A percentile compares a stretch with the other conserved stretches of the same genome.
These are phyloP conservation scores for Pseudonaja textilis DNA, from an alignment of 2,113 vertebrate genomes.

Conservation along the genomic window DNA sequence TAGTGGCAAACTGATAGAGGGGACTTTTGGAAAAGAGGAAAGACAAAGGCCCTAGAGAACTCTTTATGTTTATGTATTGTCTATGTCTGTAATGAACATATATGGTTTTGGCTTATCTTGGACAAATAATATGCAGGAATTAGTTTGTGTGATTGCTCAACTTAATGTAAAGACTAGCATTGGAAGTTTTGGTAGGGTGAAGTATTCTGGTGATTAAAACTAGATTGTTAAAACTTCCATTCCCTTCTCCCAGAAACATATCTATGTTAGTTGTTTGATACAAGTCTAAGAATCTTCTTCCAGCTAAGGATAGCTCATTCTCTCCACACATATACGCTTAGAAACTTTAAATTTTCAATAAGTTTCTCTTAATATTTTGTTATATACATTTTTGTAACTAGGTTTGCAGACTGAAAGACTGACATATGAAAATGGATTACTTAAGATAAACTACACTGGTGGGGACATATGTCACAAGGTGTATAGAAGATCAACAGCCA, in stretches of 20 bases:
- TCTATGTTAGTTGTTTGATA: not conserved
- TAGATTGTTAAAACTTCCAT: not conserved
- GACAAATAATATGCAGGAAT: not conserved
- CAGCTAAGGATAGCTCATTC: not conserved
- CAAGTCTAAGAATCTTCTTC: not conserved
- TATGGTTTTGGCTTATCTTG: not conserved
- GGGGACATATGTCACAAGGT: conserved; percentile 88
- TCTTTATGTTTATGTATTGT: not conserved
- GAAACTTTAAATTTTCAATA: not conserved
- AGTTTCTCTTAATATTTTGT: not conserved
- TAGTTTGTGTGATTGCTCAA: not conserved
- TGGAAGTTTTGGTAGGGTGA: not conserved
- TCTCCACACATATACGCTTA: not conserved
- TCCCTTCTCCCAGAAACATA: not conserved
- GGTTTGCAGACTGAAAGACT: conserved; percentile 80
- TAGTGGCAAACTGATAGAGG: not conserved
- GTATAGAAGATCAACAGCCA: conserved; percentile 84
- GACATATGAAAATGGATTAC: conserved; percentile 83
- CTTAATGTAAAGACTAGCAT: not conserved
- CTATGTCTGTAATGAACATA: not conserved
- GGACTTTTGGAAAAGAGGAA: not conserved
- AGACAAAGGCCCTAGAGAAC: not conserved
- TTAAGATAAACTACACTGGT: conserved; percentile 88
- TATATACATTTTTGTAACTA: conserved; percentile 41
- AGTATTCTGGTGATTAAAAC: not conserved